Percentiles rank a stretch among this genome's conserved stretches.
These are phyloP conservation scores for Clarias magur DNA, from an alignment of 2,113 vertebrate species.

Conservation along the genomic window DNA sequence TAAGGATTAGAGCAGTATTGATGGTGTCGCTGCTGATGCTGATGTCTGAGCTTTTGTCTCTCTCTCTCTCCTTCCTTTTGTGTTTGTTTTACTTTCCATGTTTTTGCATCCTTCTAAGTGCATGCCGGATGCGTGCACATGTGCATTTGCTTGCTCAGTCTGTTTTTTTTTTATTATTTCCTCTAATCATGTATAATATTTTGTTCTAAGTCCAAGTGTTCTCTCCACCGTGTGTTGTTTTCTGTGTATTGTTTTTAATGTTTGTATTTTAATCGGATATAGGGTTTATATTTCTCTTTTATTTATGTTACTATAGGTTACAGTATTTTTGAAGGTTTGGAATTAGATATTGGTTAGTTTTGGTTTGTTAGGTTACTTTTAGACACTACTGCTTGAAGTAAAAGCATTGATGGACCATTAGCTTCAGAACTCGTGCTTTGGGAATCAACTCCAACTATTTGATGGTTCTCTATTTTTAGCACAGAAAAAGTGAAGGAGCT, in stretches of 20 bases:
- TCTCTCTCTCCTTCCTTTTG: background rate
- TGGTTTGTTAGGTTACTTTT: background rate
- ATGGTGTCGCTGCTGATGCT: constrained; percentile 56
- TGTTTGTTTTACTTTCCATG: constrained; percentile 38
- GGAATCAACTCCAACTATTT: background rate
- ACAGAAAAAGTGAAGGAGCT: background rate
- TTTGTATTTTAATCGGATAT: constrained; percentile 18
- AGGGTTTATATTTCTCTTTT: background rate
- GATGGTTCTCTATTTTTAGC: constrained; percentile 5
- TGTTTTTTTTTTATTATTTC: constrained; percentile 31
- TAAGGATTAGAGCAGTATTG: constrained; percentile 59
- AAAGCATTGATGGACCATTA: background rate
- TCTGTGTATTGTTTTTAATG: constrained; percentile 43
- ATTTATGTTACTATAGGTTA: background rate
- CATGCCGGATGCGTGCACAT: constrained; percentile 45
- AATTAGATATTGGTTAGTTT: background rate
- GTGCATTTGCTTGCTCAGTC: constrained; percentile 48
- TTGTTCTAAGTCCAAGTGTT: constrained; percentile 51
- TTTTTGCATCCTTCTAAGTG: constrained; percentile 46
- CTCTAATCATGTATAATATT: constrained; percentile 36
- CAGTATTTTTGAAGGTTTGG: background rate
- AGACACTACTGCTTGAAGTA: background rate
- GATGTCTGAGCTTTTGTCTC: constrained; percentile 47
- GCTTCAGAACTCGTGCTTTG: background rate
- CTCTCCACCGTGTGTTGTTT: constrained; percentile 55